phyloP scores from a whole-genome alignment of 2,113 vertebrate species.

The Galbula dea region DNA sequence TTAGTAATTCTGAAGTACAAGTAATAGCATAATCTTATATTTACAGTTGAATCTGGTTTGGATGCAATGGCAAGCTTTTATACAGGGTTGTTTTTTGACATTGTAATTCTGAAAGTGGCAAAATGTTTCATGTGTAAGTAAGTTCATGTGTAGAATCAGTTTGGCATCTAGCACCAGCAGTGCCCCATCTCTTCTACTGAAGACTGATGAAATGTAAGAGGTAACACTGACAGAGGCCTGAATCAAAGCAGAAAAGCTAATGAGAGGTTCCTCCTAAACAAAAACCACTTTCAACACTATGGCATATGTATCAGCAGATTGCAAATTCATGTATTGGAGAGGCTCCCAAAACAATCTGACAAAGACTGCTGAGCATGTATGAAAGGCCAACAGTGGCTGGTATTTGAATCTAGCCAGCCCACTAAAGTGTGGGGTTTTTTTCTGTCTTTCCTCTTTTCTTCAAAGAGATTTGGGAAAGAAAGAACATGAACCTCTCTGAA shows the following conservation, averaged over 20 bases:
- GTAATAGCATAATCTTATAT: not conserved
- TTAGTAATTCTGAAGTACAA: not conserved
- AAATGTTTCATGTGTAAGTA: not conserved
- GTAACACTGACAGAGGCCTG: not conserved
- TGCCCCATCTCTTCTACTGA: not conserved
- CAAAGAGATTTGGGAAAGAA: not conserved
- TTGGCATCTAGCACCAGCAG: not conserved
- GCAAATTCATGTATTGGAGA: slow-evolving; percentile 51
- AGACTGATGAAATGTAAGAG: not conserved
- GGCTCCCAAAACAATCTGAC: slow-evolving; percentile 23
- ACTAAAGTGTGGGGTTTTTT: not conserved
- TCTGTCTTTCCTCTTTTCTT: slow-evolving; percentile 10
- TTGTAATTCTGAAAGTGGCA: not conserved
- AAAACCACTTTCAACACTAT: slow-evolving; percentile 4
- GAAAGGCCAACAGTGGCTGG: slow-evolving; percentile 47
- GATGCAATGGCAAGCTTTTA: not conserved
- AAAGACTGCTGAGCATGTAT: slow-evolving; percentile 16
- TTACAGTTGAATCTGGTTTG: not conserved
- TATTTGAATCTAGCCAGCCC: slow-evolving; percentile 45
- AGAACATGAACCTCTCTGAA: not conserved
- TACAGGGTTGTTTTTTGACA: not conserved
- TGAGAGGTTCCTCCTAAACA: not conserved
- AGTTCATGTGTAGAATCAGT: not conserved
- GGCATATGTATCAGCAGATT: slow-evolving; percentile 62
- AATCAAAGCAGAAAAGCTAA: slow-evolving; percentile 2